Evolutionary conservation across 2,113 vertebrate species (phyloP).

Genomic region (Meles meles): DNA sequence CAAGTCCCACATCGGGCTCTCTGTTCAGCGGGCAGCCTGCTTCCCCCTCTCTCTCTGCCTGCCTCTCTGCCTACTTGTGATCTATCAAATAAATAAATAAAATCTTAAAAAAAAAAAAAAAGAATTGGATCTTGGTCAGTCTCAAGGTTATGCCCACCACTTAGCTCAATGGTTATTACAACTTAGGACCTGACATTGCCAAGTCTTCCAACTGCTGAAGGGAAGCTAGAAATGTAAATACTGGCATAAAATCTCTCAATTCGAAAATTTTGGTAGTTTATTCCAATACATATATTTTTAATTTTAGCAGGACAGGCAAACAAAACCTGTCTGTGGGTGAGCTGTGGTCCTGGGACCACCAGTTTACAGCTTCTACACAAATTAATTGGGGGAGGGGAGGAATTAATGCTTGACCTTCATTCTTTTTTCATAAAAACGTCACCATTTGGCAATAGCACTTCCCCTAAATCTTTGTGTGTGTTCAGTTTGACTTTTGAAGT

Average conservation of each 20-base stretch:
- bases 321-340: neutral
- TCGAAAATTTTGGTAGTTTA: neutral
- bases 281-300: neutral
- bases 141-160: neutral
- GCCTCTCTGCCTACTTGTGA: no score
- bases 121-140: neutral
- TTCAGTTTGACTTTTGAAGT: neutral
- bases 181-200: neutral
- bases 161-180: neutral
- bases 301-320: neutral
- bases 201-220: neutral
- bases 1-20: no score
- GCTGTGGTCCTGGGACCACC: neutral
- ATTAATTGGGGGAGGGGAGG: neutral
- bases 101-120: no score
- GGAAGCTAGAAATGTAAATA: neutral
- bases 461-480: neutral
- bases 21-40: no score
- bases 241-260: neutral
- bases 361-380: neutral
- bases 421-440: slow-evolving; percentile 26
- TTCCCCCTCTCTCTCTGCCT: no score
- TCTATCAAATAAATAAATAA: no score
- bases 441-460: neutral
- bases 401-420: neutral